phyloP scores from a whole-genome alignment of 2,113 vertebrate species.

The Cichladusa arquata region DNA sequence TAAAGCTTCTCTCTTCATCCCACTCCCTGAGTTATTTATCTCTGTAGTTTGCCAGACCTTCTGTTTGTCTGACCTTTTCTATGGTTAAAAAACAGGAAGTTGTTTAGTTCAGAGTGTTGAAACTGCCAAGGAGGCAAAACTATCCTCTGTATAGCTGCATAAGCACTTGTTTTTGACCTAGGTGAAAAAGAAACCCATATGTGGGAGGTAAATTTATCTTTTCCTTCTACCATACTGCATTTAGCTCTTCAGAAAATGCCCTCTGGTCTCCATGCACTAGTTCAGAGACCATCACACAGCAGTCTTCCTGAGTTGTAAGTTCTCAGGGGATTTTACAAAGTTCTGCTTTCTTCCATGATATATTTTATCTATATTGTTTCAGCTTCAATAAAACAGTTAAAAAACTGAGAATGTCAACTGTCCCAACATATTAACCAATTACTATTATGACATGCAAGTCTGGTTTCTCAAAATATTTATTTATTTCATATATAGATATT shows the following conservation, averaged over 20 bases:
- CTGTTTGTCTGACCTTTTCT: neutral
- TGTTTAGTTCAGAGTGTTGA: neutral
- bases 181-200: neutral
- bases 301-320: neutral
- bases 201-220: neutral
- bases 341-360: neutral
- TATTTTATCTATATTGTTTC: constrained; percentile 2
- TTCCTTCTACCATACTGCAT: neutral
- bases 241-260: neutral
- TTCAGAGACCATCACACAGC: neutral
- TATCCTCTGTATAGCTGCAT: neutral
- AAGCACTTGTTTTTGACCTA: neutral
- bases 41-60: neutral
- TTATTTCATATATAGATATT: neutral
- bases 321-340: neutral
- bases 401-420: neutral
- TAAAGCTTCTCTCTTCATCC: neutral
- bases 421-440: neutral
- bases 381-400: neutral
- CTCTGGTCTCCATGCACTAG: neutral
- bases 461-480: neutral
- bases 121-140: neutral
- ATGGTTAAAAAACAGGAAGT: neutral
- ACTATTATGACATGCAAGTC: neutral
- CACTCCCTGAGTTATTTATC: constrained; percentile 11